A percentile compares a stretch with the other conserved stretches of the same genome.
These are phyloP conservation scores for Phrynosoma blainvillii DNA, from an alignment of 2,113 vertebrate species.

Conservation along the genomic window DNA sequence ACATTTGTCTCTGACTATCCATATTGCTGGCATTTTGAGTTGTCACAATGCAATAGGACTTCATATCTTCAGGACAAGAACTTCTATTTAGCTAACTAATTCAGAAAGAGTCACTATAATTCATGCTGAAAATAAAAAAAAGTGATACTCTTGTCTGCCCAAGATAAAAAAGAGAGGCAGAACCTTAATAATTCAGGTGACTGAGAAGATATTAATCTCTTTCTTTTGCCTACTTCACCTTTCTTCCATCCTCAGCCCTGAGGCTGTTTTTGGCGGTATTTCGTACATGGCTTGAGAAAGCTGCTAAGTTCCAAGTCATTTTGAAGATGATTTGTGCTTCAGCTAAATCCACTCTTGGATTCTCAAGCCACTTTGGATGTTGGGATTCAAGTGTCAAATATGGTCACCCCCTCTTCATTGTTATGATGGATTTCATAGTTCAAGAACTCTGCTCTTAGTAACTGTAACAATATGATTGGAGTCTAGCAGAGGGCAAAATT, in stretches of 20 bases:
- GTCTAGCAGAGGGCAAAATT: too few relatives aligned
- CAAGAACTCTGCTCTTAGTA: background rate
- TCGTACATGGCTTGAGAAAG: background rate
- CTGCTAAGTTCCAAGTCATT: background rate
- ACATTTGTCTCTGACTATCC: conserved; percentile 31
- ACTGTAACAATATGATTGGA: too few relatives aligned
- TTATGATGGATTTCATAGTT: background rate
- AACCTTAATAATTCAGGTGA: conserved; percentile 34
- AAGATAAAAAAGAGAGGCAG: background rate
- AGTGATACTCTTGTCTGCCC: conserved; percentile 37
- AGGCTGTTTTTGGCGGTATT: background rate
- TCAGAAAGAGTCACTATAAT: conserved; percentile 55
- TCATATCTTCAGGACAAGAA: conserved; percentile 64
- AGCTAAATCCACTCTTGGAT: background rate
- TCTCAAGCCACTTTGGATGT: background rate
- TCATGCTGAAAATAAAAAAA: conserved; percentile 41
- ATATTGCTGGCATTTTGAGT: conserved; percentile 35
- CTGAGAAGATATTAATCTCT: conserved; percentile 42
- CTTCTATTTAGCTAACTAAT: conserved; percentile 61
- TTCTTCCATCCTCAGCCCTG: background rate
- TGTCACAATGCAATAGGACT: conserved; percentile 57
- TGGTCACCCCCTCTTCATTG: background rate
- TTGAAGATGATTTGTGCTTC: background rate
- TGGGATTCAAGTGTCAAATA: background rate
- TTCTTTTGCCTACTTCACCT: background rate